Conservation (phyloP, 1,140 invertebrate species). For the Drosophila burlai region DNA sequence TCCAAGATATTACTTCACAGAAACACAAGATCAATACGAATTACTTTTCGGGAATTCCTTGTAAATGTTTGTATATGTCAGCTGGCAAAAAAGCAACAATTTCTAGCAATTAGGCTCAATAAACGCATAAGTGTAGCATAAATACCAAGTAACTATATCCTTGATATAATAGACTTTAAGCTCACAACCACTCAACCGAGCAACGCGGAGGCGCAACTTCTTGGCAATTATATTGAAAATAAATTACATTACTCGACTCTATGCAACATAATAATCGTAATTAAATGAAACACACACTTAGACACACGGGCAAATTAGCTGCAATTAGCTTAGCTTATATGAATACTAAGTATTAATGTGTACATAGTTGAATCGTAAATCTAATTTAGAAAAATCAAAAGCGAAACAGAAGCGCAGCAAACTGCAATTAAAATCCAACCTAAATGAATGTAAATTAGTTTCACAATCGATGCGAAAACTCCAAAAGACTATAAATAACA, state of each 20-base stretch:
- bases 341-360: slow-evolving; percentile 61
- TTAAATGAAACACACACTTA: slow-evolving; percentile 21
- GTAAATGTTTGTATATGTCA: slow-evolving; percentile 69
- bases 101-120: slow-evolving; percentile 76
- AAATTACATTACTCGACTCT: slow-evolving; percentile 57
- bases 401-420: slow-evolving; percentile 25
- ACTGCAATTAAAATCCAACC: slow-evolving; percentile 34
- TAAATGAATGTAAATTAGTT: slow-evolving; percentile 64
- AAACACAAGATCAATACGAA: slow-evolving; percentile 23
- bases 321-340: slow-evolving; percentile 73
- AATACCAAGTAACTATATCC: slow-evolving; percentile 44
- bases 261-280: slow-evolving; percentile 34
- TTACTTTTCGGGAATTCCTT: slow-evolving; percentile 44
- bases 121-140: slow-evolving; percentile 36
- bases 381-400: slow-evolving; percentile 37
- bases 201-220: slow-evolving; percentile 45
- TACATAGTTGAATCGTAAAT: slow-evolving; percentile 48
- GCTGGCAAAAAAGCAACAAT: slow-evolving; percentile 20
- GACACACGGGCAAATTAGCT: slow-evolving; percentile 57
- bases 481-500: slow-evolving; percentile 69
- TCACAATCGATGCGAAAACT: slow-evolving; percentile 58
- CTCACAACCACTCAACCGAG: slow-evolving; percentile 35
- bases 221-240: slow-evolving; percentile 73
- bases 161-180: slow-evolving; percentile 54
- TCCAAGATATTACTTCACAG: slow-evolving; percentile 16